These are phyloP conservation scores for Holcopasites calliopsidis DNA, from an alignment of 1,140 invertebrate genomes.

Conservation along the genomic window DNA sequence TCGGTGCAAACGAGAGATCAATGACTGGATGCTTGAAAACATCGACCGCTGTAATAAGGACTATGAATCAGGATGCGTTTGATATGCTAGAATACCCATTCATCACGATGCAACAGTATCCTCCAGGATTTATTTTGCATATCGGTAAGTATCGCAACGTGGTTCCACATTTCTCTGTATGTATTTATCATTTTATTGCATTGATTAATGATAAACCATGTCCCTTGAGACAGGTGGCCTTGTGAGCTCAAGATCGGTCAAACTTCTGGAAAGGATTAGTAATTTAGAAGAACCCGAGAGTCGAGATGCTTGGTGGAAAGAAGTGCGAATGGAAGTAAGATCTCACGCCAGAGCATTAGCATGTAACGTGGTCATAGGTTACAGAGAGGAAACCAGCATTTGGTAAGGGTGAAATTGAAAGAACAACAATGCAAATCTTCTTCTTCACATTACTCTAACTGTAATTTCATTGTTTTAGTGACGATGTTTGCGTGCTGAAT, in stretches of 20 bases:
- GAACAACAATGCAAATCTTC: not conserved
- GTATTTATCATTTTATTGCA: not conserved
- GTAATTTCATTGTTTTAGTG: constrained; percentile 80
- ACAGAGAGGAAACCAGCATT: constrained; percentile 93
- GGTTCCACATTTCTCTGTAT: not conserved
- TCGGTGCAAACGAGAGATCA: constrained; percentile 83
- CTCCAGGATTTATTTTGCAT: constrained; percentile 92
- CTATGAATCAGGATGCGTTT: constrained; percentile 85
- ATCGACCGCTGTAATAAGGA: constrained; percentile 80
- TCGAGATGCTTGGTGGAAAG: constrained; percentile 96
- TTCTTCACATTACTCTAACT: not conserved
- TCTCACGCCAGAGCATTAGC: constrained; percentile 93
- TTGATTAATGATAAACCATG: constrained; percentile 9
- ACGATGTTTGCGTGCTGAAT: constrained; percentile 96
- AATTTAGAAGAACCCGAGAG: constrained; percentile 93
- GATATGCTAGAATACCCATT: constrained; percentile 97
- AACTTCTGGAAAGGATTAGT: constrained; percentile 90
- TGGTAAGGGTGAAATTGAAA: constrained; percentile 82
- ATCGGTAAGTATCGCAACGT: constrained; percentile 83
- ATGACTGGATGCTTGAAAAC: constrained; percentile 72
- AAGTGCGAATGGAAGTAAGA: constrained; percentile 95
- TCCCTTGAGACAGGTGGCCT: constrained; percentile 84
- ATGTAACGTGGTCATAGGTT: constrained; percentile 97
- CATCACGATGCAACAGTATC: constrained; percentile 94
- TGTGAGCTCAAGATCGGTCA: constrained; percentile 92